Evolutionary conservation across 2,113 vertebrate species (phyloP).

Genomic region (Sinosuthora webbiana): DNA sequence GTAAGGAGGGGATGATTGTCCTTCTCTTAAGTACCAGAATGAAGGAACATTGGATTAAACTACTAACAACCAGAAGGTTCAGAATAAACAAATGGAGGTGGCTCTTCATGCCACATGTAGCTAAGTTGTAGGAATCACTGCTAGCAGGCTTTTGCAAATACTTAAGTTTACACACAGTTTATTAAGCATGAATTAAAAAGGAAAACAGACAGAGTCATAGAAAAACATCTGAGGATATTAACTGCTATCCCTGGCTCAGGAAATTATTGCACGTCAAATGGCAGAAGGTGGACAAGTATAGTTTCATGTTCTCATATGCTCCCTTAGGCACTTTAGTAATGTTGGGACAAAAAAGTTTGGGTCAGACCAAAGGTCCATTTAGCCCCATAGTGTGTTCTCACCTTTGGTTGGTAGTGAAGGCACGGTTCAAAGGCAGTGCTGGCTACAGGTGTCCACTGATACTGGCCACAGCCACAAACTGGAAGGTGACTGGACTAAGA

Average conservation of each 20-base stretch:
- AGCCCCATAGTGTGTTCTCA: not conserved
- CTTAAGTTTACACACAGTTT: not conserved
- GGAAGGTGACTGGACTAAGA: not conserved
- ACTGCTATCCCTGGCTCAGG: rapidly evolving
- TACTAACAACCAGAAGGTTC: not conserved
- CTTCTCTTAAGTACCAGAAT: not conserved
- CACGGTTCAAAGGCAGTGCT: not conserved
- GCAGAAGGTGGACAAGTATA: not conserved
- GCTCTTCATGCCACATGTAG: rapidly evolving
- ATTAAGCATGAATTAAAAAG: not conserved
- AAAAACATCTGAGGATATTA: not conserved
- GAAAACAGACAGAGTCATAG: not conserved
- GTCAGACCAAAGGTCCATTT: not conserved
- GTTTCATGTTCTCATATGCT: not conserved
- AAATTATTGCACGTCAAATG: not conserved
- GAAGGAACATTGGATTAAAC: not conserved
- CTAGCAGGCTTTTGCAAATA: not conserved
- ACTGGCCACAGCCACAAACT: not conserved
- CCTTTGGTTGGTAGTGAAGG: rapidly evolving
- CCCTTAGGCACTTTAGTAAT: not conserved
- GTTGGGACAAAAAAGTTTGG: not conserved
- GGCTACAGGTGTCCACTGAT: not conserved
- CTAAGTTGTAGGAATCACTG: not conserved
- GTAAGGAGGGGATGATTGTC: not conserved
- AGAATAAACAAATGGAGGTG: not conserved